Evolutionary conservation across 30 jellyfish, hydroid and myxozoan species (phyloP), one percentile per base, ranked within the genome.

Genomic region (Aurelia coerulea): DNA sequence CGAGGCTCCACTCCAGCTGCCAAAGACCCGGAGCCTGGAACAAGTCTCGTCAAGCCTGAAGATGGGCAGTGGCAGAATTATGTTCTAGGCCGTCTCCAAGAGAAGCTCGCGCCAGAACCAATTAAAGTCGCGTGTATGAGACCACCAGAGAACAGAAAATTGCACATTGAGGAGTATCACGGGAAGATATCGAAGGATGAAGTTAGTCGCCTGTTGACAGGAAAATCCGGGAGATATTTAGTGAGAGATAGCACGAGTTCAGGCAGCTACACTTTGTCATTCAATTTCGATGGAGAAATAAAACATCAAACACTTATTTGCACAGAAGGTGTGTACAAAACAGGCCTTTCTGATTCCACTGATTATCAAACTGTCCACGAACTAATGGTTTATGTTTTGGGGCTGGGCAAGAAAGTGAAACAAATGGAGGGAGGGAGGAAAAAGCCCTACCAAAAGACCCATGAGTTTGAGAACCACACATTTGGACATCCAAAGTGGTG

Each of bases 401-500:
- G 83, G 33, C 73, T 94, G 10, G 89, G 90, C 42, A 90, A 88
- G 34, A 76, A 68, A 74, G 53, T 65, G 81, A 83, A 89, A 15
- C 50, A 65, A 62, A 72, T 74, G 88, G 92, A 68, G 73, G 85
- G 80, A 41, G 35, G 86, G 23, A 89, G 77, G 18, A 94, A 89
- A 71, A 90, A 83, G 39, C 85, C 88, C 54, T 83, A 89, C 80
- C 88, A 69, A 49, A 94, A 89, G 73, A 90, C 91, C 76, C 99
- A 94, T 89, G 85, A 80, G 33, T 94, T 94, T 76, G 90, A 78
- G 80, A 66, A 76, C 32, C 90, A 88, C 62, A 73, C 97, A 11
- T 94, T 68, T 58, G 88, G 71, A 56, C 97, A 94, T 71, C 99
- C 99, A 49, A 94, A 84, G 78, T 94, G 99, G 99, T 94, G 99